These are phyloP conservation scores for Lasioglossum calceatum DNA, from an alignment of 2,888 invertebrate species.

Conservation along the genomic window DNA sequence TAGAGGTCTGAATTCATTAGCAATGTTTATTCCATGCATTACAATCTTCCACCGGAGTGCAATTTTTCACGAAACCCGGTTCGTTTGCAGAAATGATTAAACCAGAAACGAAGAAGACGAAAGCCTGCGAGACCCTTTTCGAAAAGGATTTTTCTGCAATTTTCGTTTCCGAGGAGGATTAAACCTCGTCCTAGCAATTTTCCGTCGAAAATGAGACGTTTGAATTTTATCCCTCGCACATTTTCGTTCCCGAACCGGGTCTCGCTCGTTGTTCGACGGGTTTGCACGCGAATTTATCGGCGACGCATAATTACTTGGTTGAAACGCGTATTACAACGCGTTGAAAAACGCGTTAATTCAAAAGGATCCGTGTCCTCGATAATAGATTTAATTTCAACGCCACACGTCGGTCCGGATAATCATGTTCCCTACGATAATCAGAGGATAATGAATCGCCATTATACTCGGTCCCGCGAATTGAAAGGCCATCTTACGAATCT, in stretches of 20 bases:
- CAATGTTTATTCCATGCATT: not conserved
- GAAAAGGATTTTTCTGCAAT: constrained; percentile 9
- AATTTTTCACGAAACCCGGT: not conserved
- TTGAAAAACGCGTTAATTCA: constrained; percentile 29
- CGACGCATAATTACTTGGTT: constrained; percentile 11
- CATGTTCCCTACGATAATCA: constrained; percentile 23
- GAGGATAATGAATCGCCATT: constrained; percentile 25
- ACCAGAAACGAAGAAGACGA: not conserved
- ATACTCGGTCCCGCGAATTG: not conserved
- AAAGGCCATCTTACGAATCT: not conserved
- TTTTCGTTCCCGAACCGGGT: not conserved
- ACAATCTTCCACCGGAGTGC: not conserved
- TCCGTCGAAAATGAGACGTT: constrained; percentile 7
- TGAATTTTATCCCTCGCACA: not conserved
- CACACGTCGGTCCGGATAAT: not conserved
- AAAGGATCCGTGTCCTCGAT: not conserved
- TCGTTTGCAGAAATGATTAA: not conserved
- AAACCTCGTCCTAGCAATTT: not conserved
- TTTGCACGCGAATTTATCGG: not conserved
- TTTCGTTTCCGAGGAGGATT: not conserved
- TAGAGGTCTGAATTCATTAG: not conserved
- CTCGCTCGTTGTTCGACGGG: not conserved
- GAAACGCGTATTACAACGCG: not conserved
- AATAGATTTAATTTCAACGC: constrained; percentile 11
- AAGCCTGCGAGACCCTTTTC: constrained; percentile 3